Evolutionary conservation across 2,797 vertebrate genomes (phyloP), one percentile per base, ranked within the genome.

Genomic region (Rhabdophis nuchalis): DNA sequence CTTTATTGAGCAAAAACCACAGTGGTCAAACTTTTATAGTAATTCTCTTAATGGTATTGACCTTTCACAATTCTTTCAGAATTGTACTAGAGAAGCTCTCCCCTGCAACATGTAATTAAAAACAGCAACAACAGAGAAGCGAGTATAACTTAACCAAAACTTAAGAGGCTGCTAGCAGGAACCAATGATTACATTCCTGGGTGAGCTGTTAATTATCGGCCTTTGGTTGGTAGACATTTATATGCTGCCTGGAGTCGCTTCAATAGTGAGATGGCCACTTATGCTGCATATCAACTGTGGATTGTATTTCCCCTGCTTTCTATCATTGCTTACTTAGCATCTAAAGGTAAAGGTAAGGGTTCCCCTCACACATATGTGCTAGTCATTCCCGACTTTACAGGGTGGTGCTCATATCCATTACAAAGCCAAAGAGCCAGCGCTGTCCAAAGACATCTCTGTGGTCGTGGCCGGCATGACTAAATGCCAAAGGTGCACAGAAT

Each of bases 111-210:
- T 77, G 94, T 86, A 91, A 91, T 20, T 87, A 3, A 89, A 86
- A 93, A 53, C 36, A 82, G 10, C 36, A 46, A 41, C 72, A 92
- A 88, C 64, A 72, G 90, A 93, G 25, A 90, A 2, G 41, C 25
- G 64, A 87, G 0, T 90, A 88, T 86, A 95, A 95, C 13, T 95
- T 92, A 93, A 61, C 91, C 89, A 93, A 91, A 86, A 95, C 85
- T 64, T 92, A 90, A 93, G 85, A 95, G 50, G 87, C 68, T 93
- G 89, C 68, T 95, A 94, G 85, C 88, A 95, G 64, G 27, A 61
- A 87, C 36, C 77, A 89, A 68, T 92, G 95, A 95, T 95, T 94
- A 93, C 92, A 95, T 89, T 94, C 91, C 92, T 94, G 90, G 77
- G 77, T 88, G 10, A 54, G 27, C 46, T 92, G 92, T 92, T 94